Evolutionary conservation across 2,113 vertebrate genomes (phyloP), one percentile per base, ranked within the genome.

Genomic region (Nematolebias whitei): DNA sequence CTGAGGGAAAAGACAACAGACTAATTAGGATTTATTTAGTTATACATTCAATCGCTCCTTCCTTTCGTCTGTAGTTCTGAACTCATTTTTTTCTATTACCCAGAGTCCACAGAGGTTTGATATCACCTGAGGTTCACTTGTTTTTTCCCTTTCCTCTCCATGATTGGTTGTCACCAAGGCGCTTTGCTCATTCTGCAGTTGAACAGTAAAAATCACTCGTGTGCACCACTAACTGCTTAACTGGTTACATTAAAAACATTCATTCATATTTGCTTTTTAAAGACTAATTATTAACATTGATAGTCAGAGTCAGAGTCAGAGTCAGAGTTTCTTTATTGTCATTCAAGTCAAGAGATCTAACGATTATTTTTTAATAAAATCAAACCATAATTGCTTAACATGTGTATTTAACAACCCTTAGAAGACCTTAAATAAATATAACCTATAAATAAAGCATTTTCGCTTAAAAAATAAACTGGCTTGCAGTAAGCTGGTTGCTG

Each of bases 21-120:
- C 73, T 73, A 82, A 88, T 86, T 84, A 71, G 62, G 51, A 73
- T 79, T 84, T 79, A 79, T 82, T 77, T 55, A 62, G 35, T 45
- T 51, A 63, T 70, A 57, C 68, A 74, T 83, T 77, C 63, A 63
- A 43, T 41, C 55, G 54, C 48, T 68, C 63, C 23, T 22, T 65
- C 59, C 52, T 67, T 52, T 59, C 40, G 43, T 63, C 50, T 72
- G 39, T 41, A 14, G 20, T 24, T 40, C 60, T 41, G 15, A 43
- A 43, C 67, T 70, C 40, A 61, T 24, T 32, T 43, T 64, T 18
- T 55, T 41, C 12, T 63, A 12, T 58, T 63, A 23, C 40, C 55
- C 24, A 68, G 3, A 16, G 29, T 44, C n/a, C 55, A 56, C 58
- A 40, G 24, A 50, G 16, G 49, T 41, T 54, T 44, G 53, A 11